These are phyloP conservation scores for Archocentrus centrarchus DNA, from an alignment of 2,113 vertebrate species.

Conservation along the genomic window DNA sequence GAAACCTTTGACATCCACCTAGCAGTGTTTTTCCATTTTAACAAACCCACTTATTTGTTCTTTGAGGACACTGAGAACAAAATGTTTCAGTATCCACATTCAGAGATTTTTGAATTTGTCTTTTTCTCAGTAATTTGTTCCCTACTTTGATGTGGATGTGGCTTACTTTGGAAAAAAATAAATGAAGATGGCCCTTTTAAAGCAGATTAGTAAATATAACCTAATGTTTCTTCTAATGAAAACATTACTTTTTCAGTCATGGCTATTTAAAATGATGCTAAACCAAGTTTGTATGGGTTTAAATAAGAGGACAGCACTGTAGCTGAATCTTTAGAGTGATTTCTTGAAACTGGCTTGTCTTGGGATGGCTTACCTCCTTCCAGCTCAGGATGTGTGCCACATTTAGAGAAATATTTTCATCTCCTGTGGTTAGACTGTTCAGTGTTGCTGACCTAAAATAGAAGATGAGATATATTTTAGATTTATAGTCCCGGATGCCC, in stretches of 20 bases:
- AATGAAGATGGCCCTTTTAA: background rate
- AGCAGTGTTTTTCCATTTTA: background rate
- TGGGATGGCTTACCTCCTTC: background rate
- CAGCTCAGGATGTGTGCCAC: conserved; percentile 2
- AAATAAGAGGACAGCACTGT: background rate
- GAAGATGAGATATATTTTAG: conserved; percentile 41
- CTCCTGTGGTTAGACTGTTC: conserved; percentile 21
- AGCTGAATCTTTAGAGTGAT: background rate
- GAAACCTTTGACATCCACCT: background rate
- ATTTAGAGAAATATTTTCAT: conserved; percentile 44
- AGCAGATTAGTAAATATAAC: background rate
- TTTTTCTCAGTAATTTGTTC: background rate
- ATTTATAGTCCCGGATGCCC: conserved; percentile 27
- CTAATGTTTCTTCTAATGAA: background rate
- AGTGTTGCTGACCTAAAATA: conserved; percentile 39
- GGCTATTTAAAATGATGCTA: too few species aligned
- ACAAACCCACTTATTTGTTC: background rate
- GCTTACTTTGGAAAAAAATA: background rate
- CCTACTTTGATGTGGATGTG: background rate
- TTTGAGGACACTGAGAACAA: background rate
- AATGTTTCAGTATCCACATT: background rate
- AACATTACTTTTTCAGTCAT: background rate
- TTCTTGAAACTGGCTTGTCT: conserved; percentile 2
- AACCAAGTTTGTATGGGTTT: background rate
- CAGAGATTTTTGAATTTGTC: background rate